phyloP scores from a whole-genome alignment of 2,113 vertebrate species.

The Casuarius casuarius region DNA sequence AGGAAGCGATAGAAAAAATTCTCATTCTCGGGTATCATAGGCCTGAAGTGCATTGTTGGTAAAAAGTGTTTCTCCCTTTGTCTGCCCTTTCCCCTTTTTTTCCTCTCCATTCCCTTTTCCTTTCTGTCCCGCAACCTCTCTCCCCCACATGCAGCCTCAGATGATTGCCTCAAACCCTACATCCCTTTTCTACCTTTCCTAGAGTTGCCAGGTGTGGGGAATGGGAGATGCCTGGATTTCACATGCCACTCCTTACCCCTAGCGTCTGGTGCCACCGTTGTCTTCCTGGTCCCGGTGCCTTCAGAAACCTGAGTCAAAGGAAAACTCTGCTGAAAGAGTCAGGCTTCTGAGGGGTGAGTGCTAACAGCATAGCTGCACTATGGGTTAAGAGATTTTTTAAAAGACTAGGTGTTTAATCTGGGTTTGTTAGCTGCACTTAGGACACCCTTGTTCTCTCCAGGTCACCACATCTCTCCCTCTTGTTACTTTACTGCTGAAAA shows the following conservation, averaged over 20 bases:
- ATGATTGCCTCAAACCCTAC: background rate
- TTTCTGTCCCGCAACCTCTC: background rate
- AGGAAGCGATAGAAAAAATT: background rate
- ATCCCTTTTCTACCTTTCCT: background rate
- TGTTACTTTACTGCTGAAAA: background rate
- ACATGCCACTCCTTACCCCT: slow-evolving; percentile 41
- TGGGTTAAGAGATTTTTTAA: background rate
- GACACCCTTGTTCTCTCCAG: background rate
- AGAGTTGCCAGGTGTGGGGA: background rate
- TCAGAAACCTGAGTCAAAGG: slow-evolving; percentile 81
- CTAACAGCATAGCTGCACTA: background rate
- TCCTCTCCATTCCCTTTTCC: background rate
- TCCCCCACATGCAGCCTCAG: background rate
- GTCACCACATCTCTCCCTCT: background rate
- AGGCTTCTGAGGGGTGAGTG: slow-evolving; percentile 6
- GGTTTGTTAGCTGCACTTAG: background rate
- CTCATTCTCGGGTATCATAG: background rate
- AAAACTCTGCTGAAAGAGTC: slow-evolving; percentile 78
- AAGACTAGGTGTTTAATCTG: background rate
- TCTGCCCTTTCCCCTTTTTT: background rate
- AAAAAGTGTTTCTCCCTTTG: background rate
- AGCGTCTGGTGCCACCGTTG: slow-evolving; percentile 74
- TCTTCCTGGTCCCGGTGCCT: slow-evolving; percentile 68
- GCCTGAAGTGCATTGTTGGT: background rate
- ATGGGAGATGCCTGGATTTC: slow-evolving; percentile 56